Conservation (phyloP, 1,140 invertebrate species). For the Prorops nasuta region DNA sequence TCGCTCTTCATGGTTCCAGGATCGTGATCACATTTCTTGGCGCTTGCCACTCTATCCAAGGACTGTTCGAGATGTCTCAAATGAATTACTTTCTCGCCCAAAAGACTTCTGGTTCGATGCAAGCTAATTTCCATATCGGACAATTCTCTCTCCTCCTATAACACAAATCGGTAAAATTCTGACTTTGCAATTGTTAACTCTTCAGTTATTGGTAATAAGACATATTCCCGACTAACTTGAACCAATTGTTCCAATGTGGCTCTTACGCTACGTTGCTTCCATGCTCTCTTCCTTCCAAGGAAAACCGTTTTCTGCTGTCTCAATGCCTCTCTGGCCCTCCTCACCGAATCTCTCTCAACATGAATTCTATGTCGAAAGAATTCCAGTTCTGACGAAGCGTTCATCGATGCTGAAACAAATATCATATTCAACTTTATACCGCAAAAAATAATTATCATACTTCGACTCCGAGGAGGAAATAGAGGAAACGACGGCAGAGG, state of each 20-base stretch:
- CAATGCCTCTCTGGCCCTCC: constrained; percentile 70
- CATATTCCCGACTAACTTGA: too few relatives aligned
- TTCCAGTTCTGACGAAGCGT: constrained; percentile 67
- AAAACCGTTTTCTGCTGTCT: constrained; percentile 60
- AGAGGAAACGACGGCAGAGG: too few relatives aligned
- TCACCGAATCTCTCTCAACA: constrained; percentile 73
- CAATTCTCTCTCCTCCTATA: constrained; percentile 72
- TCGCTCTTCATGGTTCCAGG: constrained; percentile 53
- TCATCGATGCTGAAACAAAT: constrained; percentile 42
- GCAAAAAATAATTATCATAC: not conserved
- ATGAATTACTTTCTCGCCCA: constrained; percentile 78
- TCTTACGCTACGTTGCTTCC: constrained; percentile 61
- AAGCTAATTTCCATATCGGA: constrained; percentile 78
- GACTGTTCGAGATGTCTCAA: constrained; percentile 74
- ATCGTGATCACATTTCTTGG: constrained; percentile 50
- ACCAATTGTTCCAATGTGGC: constrained; percentile 65
- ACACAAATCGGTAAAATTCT: too few relatives aligned
- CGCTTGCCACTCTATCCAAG: constrained; percentile 60
- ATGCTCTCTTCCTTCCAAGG: constrained; percentile 61
- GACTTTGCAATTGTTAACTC: too few relatives aligned
- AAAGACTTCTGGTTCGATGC: constrained; percentile 71
- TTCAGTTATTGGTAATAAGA: too few relatives aligned
- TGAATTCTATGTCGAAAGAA: constrained; percentile 78
- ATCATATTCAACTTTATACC: not conserved
- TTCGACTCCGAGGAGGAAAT: not conserved